Evolutionary conservation across 2,797 vertebrate genomes (phyloP), one percentile per base, ranked within the genome.

Genomic region (Natrix natrix): DNA sequence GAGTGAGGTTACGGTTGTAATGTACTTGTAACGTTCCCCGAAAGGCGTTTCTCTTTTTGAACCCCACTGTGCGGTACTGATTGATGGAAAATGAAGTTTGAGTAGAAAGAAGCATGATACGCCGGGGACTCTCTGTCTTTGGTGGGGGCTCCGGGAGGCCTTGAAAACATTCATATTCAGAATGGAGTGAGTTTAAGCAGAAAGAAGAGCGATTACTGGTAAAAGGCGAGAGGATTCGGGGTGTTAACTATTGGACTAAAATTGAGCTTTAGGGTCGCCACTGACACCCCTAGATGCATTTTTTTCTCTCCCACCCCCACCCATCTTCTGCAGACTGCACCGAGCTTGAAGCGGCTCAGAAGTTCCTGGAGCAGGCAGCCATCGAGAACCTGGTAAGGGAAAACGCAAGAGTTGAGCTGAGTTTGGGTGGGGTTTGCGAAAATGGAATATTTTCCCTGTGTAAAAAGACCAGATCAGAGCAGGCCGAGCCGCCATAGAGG

Each of bases 301-400:
- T 91, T 57, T 57, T 37, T 8, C 48, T 11, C 20, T 4, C 17
- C 56, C n/a, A 28, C 24, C 16, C 55, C 52, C 14, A 0, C 7
- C 86, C 20, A 13, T 93, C 14, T 87, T 63, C 91, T 91, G 69
- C 96, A 99, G 99, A 99, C 98, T 99, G 99, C 94, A 98, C 98
- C 98, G 99, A 99, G 96, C 98, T 99, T 97, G 99, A 99, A 97
- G 99, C 99, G 93, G 99, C 99, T 56, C 99, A 99, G 98, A 99
- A 99, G 98, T 99, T 99, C 98, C 98, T 99, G 98, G 99, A 99
- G 97, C 99, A 99, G 96, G 99, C 99, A 94, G 99, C 99, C 52
- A 98, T 99, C 90, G 98, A 99, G 97, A 99, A 99, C 97, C 98
- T 99, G 99, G 99, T 99, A 93, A 98, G 98, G 98, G 86, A 13